phyloP scores from a whole-genome alignment of 1,140 invertebrate species.

The Anastrepha ludens region DNA sequence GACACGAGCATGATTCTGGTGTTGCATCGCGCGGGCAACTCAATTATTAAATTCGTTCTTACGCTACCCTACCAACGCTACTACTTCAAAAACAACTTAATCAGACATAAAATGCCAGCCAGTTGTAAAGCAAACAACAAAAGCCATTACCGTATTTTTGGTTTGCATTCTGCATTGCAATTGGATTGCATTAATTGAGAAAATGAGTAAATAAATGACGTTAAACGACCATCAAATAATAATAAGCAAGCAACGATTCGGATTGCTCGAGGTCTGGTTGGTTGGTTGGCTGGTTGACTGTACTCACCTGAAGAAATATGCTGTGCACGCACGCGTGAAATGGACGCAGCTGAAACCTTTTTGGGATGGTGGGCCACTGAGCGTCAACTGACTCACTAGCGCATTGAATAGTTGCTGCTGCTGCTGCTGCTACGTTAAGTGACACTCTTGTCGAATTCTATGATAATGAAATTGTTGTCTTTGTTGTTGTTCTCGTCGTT shows the following conservation, averaged over 20 bases:
- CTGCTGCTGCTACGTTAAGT: not conserved
- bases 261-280: not conserved
- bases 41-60: too few relatives aligned
- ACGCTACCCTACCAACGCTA: not conserved
- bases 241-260: slow-evolving; percentile 10
- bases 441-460: not conserved
- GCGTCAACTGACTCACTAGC: not conserved
- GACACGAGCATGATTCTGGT: too few relatives aligned
- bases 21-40: too few relatives aligned
- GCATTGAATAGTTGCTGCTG: not conserved
- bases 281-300: not conserved
- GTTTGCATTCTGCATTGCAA: not conserved
- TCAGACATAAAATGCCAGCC: not conserved
- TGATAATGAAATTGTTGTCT: not conserved
- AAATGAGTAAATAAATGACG: slow-evolving; percentile 41
- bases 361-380: not conserved
- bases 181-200: not conserved
- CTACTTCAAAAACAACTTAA: not conserved
- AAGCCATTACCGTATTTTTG: slow-evolving; percentile 6
- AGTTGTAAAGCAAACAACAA: not conserved
- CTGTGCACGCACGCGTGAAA: slow-evolving; percentile 13
- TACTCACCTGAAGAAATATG: slow-evolving; percentile 18
- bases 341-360: slow-evolving; percentile 2
- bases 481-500: not conserved
- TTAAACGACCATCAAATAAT: slow-evolving; percentile 28